Percentiles rank a stretch among this genome's conserved stretches.
Conservation (phyloP, 2,113 vertebrate species). For the Alligator mississippiensis region DNA sequence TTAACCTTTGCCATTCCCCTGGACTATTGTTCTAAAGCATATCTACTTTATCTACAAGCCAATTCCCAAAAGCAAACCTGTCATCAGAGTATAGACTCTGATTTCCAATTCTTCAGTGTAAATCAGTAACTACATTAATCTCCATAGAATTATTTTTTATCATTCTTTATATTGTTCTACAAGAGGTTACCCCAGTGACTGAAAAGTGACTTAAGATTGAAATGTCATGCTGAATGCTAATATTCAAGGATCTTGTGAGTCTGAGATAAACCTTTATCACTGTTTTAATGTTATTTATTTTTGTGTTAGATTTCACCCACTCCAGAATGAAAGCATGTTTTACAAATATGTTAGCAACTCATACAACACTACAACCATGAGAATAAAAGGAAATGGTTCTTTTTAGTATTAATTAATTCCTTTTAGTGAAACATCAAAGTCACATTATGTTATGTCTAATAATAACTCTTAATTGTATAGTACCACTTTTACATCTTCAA, state of each 20-base stretch:
- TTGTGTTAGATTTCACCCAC: neutral
- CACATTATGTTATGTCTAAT: constrained; percentile 28
- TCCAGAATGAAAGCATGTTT: neutral
- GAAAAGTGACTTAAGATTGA: neutral
- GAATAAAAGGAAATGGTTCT: constrained; percentile 30
- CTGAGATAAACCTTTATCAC: neutral
- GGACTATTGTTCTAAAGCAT: too few species aligned
- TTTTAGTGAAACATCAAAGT: constrained; percentile 38
- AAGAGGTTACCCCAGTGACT: neutral
- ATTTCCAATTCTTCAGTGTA: neutral
- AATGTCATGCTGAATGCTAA: neutral
- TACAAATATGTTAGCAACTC: neutral
- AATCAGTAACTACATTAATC: neutral
- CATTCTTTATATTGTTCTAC: too few species aligned
- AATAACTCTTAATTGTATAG: constrained; percentile 8
- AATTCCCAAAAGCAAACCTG: too few species aligned
- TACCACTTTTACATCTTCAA: constrained; percentile 28
- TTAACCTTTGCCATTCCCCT: too few species aligned
- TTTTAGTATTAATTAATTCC: constrained; percentile 7
- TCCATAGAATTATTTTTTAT: neutral
- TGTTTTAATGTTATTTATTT: constrained; percentile 24
- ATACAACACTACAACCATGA: constrained; percentile 2
- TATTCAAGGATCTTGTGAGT: neutral
- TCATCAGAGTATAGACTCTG: neutral
- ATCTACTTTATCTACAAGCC: too few species aligned